These are phyloP conservation scores for Urechis unicinctus DNA, from an alignment of 2,888 invertebrate species.

Conservation along the genomic window DNA sequence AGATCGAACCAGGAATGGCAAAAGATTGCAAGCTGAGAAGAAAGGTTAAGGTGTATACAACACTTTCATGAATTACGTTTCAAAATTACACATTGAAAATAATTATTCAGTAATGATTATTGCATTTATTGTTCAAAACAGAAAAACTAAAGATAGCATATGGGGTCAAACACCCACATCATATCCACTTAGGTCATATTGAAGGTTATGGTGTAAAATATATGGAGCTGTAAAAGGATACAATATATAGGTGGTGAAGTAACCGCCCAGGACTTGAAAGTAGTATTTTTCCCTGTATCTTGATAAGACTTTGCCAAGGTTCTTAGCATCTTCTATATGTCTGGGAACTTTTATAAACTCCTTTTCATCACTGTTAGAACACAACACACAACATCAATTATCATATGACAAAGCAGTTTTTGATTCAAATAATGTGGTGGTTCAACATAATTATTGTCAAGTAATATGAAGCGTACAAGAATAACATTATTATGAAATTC, in stretches of 20 bases:
- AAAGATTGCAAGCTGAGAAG: conserved; percentile 77
- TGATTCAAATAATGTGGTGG: too few relatives aligned
- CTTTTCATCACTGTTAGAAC: conserved; percentile 67
- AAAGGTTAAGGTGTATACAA: conserved; percentile 26
- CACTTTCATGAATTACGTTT: too few relatives aligned
- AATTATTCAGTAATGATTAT: conserved; percentile 1
- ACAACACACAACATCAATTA: too few relatives aligned
- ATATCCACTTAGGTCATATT: too few relatives aligned
- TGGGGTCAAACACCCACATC: not conserved
- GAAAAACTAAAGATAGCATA: not conserved
- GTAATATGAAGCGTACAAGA: too few relatives aligned
- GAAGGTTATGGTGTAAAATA: too few relatives aligned
- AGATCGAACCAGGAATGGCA: conserved; percentile 98
- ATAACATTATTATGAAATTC: too few relatives aligned
- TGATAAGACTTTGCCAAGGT: conserved; percentile 81
- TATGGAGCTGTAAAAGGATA: conserved; percentile 53
- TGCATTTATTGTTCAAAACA: not conserved
- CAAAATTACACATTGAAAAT: too few relatives aligned
- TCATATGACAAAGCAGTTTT: too few relatives aligned
- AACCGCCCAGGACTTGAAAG: conserved; percentile 81
- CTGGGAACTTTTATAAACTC: conserved; percentile 81
- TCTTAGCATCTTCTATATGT: conserved; percentile 92
- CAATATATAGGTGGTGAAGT: conserved; percentile 91
- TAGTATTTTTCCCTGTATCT: conserved; percentile 89
- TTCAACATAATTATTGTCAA: too few relatives aligned